Conservation (phyloP, 2,113 vertebrate species). For the Xiphophorus maculatus region DNA sequence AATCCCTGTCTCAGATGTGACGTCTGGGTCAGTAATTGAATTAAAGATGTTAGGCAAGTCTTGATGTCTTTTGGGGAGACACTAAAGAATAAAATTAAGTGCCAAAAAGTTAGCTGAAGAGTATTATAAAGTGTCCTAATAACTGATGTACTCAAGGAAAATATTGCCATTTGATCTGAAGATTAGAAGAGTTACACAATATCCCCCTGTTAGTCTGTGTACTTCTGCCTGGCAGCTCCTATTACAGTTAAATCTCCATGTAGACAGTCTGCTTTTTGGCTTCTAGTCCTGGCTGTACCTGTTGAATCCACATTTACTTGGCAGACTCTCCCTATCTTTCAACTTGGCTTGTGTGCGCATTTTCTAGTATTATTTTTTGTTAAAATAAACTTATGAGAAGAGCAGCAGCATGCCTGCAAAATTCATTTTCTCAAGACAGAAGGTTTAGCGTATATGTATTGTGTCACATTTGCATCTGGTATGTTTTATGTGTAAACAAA, state of each 20-base stretch:
- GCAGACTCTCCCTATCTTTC: constrained; percentile 29
- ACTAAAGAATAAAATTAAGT: constrained; percentile 23
- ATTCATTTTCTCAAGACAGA: background rate
- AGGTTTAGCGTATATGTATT: background rate
- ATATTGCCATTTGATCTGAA: constrained; percentile 41
- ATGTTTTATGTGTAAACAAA: background rate
- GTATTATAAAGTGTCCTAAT: constrained; percentile 17
- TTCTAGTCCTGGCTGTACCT: constrained; percentile 46
- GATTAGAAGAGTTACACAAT: constrained; percentile 38
- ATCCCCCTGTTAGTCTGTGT: constrained; percentile 41
- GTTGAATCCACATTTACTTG: constrained; percentile 49
- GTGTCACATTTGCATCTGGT: background rate
- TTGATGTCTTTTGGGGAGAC: constrained; percentile 46
- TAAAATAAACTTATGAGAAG: constrained; percentile 4
- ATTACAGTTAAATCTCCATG: constrained; percentile 53
- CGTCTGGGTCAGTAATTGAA: constrained; percentile 15
- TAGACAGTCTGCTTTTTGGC: constrained; percentile 52
- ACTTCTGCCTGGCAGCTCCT: constrained; percentile 53
- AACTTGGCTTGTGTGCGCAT: constrained; percentile 19
- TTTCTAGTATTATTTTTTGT: background rate
- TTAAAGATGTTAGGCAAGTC: constrained; percentile 32
- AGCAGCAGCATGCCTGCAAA: background rate
- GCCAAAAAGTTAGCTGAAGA: constrained; percentile 13
- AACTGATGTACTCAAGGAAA: constrained; percentile 41
- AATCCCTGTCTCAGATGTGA: background rate